Evolutionary conservation across 1,140 invertebrate genomes (phyloP).

Genomic region (Drosophila rufa): DNA sequence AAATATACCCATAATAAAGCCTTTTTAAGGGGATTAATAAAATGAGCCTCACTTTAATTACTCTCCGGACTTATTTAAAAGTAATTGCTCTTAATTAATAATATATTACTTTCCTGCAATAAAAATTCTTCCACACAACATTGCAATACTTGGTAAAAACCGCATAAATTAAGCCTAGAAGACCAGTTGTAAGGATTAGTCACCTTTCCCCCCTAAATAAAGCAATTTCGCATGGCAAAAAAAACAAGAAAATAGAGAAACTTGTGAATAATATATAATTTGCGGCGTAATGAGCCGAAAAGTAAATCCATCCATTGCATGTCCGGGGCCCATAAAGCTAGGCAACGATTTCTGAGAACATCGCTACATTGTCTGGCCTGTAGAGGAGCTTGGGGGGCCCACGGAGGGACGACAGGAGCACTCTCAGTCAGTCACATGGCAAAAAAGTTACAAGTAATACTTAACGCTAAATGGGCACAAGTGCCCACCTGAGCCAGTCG

Average conservation of each 20-base stretch:
- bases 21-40: not conserved
- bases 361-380: slow-evolving; percentile 64
- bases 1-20: too few species aligned
- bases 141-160: not conserved
- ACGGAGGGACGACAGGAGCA: slow-evolving; percentile 15
- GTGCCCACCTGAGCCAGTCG: slow-evolving; percentile 57
- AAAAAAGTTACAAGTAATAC: slow-evolving; percentile 80
- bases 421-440: slow-evolving; percentile 76
- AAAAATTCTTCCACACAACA: not conserved
- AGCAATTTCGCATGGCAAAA: slow-evolving; percentile 36
- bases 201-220: slow-evolving; percentile 36
- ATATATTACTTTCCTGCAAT: not conserved
- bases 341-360: slow-evolving; percentile 67
- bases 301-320: slow-evolving; percentile 62
- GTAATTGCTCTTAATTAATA: slow-evolving; percentile 8
- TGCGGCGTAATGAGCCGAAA: slow-evolving; percentile 59
- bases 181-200: slow-evolving; percentile 22
- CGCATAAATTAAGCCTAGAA: slow-evolving; percentile 5
- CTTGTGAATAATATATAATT: slow-evolving; percentile 73
- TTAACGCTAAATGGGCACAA: slow-evolving; percentile 78
- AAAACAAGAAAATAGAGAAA: slow-evolving; percentile 1
- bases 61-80: slow-evolving; percentile 2
- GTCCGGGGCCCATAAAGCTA: slow-evolving; percentile 69
- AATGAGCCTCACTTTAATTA: not conserved
- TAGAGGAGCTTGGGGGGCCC: slow-evolving; percentile 1